Percentiles rank a stretch among this genome's conserved stretches.
These are phyloP conservation scores for Aphidius colemani DNA, from an alignment of 2,888 invertebrate genomes.

Conservation along the genomic window DNA sequence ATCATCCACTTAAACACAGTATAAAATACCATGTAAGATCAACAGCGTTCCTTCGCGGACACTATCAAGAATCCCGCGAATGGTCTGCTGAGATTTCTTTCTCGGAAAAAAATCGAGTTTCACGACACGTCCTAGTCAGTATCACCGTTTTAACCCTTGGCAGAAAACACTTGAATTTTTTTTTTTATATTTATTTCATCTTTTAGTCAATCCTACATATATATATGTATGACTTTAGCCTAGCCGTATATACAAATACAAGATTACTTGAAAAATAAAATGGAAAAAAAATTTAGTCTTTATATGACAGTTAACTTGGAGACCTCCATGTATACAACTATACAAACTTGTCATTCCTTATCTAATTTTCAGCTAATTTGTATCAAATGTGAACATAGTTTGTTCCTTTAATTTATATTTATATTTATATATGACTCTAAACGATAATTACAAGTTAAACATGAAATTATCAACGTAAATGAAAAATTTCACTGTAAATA, in stretches of 20 bases:
- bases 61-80: constrained; percentile 51
- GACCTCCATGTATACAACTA: background rate
- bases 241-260: no score
- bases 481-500: no score
- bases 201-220: background rate
- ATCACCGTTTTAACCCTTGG: constrained; percentile 16
- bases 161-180: constrained; percentile 14
- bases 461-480: no score
- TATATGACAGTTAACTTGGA: constrained; percentile 8
- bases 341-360: constrained; percentile 14
- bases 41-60: constrained; percentile 32
- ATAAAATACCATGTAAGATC: constrained; percentile 21
- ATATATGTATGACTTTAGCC: no score
- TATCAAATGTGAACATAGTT: background rate
- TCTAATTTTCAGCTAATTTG: constrained; percentile 20
- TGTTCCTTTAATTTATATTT: no score
- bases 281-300: background rate
- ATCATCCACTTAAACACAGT: constrained; percentile 14
- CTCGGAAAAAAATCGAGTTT: constrained; percentile 52
- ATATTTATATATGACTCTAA: no score
- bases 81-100: constrained; percentile 54
- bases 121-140: constrained; percentile 40
- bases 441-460: no score
- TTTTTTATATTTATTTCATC: no score
- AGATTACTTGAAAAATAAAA: constrained; percentile 4